Percentiles rank a stretch among this genome's conserved stretches.
Conservation (phyloP, 53 echinoderm and acorn worm genomes). For the Henricia sp. region DNA sequence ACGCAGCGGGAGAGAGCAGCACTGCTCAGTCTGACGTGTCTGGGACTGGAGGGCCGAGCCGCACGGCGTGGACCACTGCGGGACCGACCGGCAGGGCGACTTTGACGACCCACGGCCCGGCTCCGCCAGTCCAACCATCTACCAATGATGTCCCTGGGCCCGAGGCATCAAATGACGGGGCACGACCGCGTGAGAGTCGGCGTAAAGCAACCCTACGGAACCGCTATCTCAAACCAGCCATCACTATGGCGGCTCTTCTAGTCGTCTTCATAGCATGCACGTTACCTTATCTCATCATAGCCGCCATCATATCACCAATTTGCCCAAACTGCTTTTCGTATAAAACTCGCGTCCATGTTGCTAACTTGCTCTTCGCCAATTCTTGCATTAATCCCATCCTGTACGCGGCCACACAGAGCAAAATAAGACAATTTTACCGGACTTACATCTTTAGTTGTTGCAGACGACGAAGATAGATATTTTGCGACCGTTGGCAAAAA, state of each 20-base stretch:
- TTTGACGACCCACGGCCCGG: neutral
- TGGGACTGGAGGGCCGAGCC: neutral
- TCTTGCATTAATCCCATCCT: conserved; percentile 42
- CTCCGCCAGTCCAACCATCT: neutral
- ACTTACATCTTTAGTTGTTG: neutral
- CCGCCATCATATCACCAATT: conserved; percentile 25
- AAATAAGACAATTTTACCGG: conserved; percentile 36
- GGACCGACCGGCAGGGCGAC: neutral
- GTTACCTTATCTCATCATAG: conserved; percentile 30
- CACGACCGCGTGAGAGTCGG: conserved; percentile 1
- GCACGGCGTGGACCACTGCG: conserved; percentile 18
- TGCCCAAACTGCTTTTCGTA: conserved; percentile 11
- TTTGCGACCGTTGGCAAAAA: too few relatives aligned
- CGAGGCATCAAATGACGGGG: neutral
- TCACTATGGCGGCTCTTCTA: conserved; percentile 39
- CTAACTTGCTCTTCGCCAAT: conserved; percentile 42
- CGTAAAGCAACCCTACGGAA: conserved; percentile 10
- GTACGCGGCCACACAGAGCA: conserved; percentile 44
- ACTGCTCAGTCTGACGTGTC: neutral
- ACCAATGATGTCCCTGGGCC: neutral
- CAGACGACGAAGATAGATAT: conserved; percentile 3
- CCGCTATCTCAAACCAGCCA: conserved; percentile 36
- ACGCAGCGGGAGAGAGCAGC: conserved; percentile 23
- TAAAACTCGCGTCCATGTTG: conserved; percentile 39
- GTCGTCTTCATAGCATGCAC: conserved; percentile 23